Evolutionary conservation across 2,113 vertebrate species (phyloP).

Genomic region (Lagenorhynchus albirostris): DNA sequence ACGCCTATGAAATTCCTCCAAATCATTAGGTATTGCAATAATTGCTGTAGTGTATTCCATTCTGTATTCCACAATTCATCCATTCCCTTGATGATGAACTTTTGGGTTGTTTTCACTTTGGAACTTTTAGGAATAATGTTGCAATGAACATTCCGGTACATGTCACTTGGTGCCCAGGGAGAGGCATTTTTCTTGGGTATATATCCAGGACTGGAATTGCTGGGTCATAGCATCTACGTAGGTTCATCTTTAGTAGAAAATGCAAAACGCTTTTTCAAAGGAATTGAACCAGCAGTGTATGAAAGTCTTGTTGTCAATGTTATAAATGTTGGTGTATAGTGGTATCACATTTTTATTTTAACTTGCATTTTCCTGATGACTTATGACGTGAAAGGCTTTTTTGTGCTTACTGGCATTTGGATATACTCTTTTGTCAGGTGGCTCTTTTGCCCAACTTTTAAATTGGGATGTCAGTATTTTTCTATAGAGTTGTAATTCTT

Average conservation of each 20-base stretch:
- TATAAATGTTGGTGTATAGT: background rate
- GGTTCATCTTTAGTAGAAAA: background rate
- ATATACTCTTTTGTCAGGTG: background rate
- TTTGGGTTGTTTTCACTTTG: background rate
- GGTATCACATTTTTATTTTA: background rate
- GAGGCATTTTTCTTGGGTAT: background rate
- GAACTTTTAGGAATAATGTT: background rate
- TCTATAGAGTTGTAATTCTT: background rate
- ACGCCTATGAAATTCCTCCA: background rate
- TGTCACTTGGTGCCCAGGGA: background rate
- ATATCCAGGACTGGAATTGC: background rate
- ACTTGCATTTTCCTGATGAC: background rate
- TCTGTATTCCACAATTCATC: background rate
- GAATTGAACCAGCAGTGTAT: background rate
- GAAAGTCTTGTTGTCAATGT: background rate
- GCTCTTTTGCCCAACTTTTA: background rate
- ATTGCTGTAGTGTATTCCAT: background rate
- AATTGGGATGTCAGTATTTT: background rate
- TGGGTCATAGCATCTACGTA: background rate
- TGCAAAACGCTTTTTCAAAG: background rate
- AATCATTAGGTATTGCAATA: too few relatives aligned
- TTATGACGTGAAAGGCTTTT: too few relatives aligned
- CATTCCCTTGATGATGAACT: background rate
- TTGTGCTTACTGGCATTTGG: background rate
- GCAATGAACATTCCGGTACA: accelerated